Percentiles rank a stretch among this genome's conserved stretches.
Evolutionary conservation across 2,113 vertebrate species (phyloP).

Genomic region (Sinosuthora webbiana): DNA sequence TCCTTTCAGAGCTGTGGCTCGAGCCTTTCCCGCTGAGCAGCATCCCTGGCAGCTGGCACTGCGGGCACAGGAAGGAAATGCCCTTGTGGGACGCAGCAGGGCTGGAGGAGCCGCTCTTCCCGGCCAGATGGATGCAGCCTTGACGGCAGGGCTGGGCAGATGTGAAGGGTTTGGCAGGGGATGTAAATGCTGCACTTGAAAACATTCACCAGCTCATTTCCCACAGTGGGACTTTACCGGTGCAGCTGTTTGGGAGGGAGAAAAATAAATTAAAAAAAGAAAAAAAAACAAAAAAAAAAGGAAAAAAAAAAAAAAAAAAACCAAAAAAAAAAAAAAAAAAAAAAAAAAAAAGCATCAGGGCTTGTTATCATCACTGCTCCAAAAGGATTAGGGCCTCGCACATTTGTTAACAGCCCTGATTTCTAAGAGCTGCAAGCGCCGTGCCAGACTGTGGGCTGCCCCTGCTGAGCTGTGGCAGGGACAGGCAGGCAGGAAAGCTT

Average conservation of each 20-base stretch:
- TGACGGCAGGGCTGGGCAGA: conserved; percentile 37
- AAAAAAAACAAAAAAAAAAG: not conserved
- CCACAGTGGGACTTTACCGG: conserved; percentile 19
- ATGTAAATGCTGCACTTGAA: conserved; percentile 43
- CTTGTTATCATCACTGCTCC: conserved; percentile 35
- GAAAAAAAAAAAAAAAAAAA: not conserved
- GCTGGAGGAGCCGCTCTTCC: conserved; percentile 50
- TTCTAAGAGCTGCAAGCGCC: conserved; percentile 28
- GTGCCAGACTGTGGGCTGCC: conserved; percentile 50
- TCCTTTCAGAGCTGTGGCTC: not conserved
- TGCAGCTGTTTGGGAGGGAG: not conserved
- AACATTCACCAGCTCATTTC: conserved; percentile 49
- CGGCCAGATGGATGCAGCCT: conserved; percentile 45
- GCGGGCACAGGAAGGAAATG: conserved; percentile 45
- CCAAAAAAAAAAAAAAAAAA: not conserved
- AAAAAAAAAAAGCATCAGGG: not conserved
- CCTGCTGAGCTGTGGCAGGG: conserved; percentile 36
- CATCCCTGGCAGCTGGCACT: conserved; percentile 32
- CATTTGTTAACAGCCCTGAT: conserved; percentile 52
- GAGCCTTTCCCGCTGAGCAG: not conserved
- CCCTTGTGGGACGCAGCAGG: conserved; percentile 25
- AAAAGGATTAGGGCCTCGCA: conserved; percentile 29
- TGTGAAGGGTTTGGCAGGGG: conserved; percentile 37
- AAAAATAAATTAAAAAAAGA: not conserved
- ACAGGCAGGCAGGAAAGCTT: not conserved